Conservation (phyloP, 2,113 vertebrate genomes). For the Chiloscyllium plagiosum region DNA sequence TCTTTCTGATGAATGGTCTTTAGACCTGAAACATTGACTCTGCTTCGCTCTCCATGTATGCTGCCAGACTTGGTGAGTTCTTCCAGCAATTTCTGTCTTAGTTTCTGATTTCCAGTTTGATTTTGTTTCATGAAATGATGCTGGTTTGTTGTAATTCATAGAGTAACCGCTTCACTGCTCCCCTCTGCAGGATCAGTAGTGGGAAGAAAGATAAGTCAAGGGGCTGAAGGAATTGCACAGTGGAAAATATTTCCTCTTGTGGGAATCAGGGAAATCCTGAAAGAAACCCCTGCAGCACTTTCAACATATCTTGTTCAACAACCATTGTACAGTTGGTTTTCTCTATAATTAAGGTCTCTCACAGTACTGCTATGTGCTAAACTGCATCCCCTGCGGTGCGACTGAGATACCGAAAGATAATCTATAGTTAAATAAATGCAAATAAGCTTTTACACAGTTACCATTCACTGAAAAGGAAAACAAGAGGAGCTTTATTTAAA, state of each 20-base stretch:
- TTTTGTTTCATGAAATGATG: not conserved
- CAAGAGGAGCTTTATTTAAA: not conserved
- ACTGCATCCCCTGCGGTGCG: too few species aligned
- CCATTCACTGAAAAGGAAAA: not conserved
- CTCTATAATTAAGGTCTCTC: not conserved
- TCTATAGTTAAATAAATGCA: slow-evolving; percentile 30
- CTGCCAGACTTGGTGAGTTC: too few species aligned
- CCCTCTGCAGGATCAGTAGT: not conserved
- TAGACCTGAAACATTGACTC: too few species aligned
- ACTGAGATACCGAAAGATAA: not conserved
- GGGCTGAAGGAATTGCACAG: not conserved
- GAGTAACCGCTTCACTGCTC: not conserved
- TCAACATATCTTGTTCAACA: not conserved
- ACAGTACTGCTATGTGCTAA: not conserved
- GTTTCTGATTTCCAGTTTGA: too few species aligned
- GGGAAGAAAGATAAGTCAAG: not conserved
- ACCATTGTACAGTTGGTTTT: not conserved
- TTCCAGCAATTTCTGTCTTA: too few species aligned
- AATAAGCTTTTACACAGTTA: not conserved
- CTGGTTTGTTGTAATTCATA: not conserved
- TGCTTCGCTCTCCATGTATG: too few species aligned
- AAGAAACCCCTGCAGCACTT: too few species aligned
- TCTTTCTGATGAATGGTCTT: too few species aligned
- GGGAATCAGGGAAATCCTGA: not conserved
- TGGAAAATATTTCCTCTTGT: not conserved